Evolutionary conservation across 2,888 invertebrate species (phyloP).

Genomic region (Drosophila cracens): DNA sequence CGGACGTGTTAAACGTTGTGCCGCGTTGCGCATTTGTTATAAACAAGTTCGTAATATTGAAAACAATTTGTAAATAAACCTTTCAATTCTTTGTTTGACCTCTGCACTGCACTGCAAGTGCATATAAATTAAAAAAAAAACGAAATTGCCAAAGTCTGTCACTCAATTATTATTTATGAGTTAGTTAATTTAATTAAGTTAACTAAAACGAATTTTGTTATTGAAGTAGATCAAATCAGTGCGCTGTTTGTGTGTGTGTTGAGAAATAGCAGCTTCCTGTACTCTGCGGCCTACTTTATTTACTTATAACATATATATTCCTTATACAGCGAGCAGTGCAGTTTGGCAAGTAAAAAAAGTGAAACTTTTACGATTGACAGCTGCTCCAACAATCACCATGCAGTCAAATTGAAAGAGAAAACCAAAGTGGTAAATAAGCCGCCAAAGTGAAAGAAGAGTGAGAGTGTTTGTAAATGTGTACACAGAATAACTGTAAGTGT

Average conservation of each 20-base stretch:
- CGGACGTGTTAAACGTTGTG: neutral
- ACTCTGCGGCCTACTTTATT: slow-evolving; percentile 40
- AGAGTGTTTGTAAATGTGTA: slow-evolving; percentile 15
- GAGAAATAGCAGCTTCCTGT: slow-evolving; percentile 26
- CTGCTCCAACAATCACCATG: slow-evolving; percentile 31
- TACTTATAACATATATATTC: slow-evolving; percentile 25
- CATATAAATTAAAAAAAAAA: neutral
- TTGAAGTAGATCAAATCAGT: slow-evolving; percentile 35
- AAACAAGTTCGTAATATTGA: slow-evolving; percentile 32
- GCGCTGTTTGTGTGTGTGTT: slow-evolving; percentile 21
- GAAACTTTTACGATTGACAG: slow-evolving; percentile 44
- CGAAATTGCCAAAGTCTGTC: slow-evolving; percentile 2
- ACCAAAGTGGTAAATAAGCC: slow-evolving; percentile 18
- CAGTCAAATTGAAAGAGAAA: slow-evolving; percentile 53
- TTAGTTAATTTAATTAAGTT: slow-evolving; percentile 37
- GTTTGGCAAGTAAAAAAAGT: slow-evolving; percentile 30
- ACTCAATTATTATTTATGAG: slow-evolving; percentile 9
- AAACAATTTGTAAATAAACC: slow-evolving; percentile 18
- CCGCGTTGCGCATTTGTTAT: neutral
- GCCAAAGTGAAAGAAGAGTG: slow-evolving; percentile 13
- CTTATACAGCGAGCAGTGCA: neutral
- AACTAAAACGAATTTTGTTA: slow-evolving; percentile 17
- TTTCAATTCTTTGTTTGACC: slow-evolving; percentile 14
- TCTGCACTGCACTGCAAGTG: neutral
- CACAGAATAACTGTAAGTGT: slow-evolving; percentile 43